Evolutionary conservation across 2,797 vertebrate species (phyloP), one percentile per base, ranked within the genome.

Genomic region (Pampus argenteus): DNA sequence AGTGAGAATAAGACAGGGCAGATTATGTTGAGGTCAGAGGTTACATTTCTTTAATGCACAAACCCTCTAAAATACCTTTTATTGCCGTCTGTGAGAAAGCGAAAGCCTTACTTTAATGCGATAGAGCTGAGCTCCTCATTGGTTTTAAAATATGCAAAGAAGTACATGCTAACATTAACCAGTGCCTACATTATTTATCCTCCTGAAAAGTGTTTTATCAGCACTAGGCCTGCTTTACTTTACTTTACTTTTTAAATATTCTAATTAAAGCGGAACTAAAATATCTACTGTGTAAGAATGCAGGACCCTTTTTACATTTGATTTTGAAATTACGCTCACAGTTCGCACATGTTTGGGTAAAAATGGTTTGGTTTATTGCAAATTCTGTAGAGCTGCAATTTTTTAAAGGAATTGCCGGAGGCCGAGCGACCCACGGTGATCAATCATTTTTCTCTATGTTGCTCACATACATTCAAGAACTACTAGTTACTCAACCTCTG

Each of bases 101-200:
- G 5, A 89, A 90, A 88, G 83, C 72, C 66, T 78, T 8, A 29
- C 47, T 89, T 91, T 92, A 91, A 89, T 83, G 84, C 66, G 76
- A 84, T 78, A 73, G 78, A 90, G 86, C 40, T n/a, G 52, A 77
- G 70, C 63, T 81, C 85, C 67, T 92, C 83, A 82, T 81, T 82
- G 71, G 80, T 42, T 90, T 92, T 93, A 92, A 94, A 91, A 92
- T 94, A 94, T 94, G 92, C 93, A 93, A 94, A 94, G 92, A 89
- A 89, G 86, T 60, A 85, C 84, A 91, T 86, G 88, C 88, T 90
- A 92, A 91, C 86, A 83, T 86, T 84, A 92, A 91, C 89, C 82
- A 79, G 80, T 82, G 80, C 88, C 88, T 91, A 87, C 86, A 90
- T 91, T 92, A 94, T 92, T 91, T 92, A 93, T 89, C 86, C 84